Evolutionary conservation across 2,888 invertebrate genomes (phyloP).

Genomic region (Epinotia ramella): DNA sequence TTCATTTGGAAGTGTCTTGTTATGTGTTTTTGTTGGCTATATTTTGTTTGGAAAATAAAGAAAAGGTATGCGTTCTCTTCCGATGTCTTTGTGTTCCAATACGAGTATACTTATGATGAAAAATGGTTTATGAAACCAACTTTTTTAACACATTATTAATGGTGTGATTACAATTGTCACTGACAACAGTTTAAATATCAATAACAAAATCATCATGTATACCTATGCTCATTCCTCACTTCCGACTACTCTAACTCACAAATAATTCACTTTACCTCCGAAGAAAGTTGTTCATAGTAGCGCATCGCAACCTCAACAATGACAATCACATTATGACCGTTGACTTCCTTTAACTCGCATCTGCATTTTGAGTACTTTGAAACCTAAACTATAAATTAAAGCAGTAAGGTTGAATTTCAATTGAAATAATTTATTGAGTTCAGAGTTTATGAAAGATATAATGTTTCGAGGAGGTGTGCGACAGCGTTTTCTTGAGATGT

Average conservation of each 20-base stretch:
- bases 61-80: neutral
- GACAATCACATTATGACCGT: slow-evolving; percentile 61
- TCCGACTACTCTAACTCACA: neutral
- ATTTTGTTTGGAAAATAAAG: neutral
- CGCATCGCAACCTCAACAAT: slow-evolving; percentile 55
- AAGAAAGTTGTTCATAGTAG: slow-evolving; percentile 13
- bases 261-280: slow-evolving; percentile 10
- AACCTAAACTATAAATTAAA: neutral
- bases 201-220: neutral
- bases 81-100: neutral
- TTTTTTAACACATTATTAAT: too few species aligned
- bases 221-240: neutral
- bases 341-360: neutral
- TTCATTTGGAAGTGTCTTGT: neutral
- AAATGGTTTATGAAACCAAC: too few species aligned
- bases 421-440: neutral
- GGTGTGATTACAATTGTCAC: neutral
- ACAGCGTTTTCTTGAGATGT: slow-evolving; percentile 57
- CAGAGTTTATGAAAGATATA: neutral
- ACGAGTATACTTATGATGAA: too few species aligned
- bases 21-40: neutral
- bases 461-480: slow-evolving; percentile 58
- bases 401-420: neutral
- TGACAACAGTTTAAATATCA: neutral
- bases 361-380: neutral